Percentiles rank a stretch among this genome's conserved stretches.
phyloP scores from a whole-genome alignment of 2,797 vertebrate species.

The Benthosema pterotum region DNA sequence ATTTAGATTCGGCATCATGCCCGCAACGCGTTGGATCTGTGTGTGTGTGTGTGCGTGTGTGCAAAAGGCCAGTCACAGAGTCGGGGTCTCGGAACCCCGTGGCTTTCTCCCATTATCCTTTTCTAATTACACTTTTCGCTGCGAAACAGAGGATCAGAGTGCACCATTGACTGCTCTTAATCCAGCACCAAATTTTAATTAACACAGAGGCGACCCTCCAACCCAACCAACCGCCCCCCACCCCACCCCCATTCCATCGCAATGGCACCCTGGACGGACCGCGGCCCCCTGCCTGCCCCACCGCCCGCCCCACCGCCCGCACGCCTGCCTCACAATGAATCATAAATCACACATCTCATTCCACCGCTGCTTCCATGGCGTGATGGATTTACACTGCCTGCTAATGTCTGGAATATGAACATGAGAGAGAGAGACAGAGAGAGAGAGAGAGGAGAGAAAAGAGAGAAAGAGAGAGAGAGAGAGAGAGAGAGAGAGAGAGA shows the following conservation, averaged over 20 bases:
- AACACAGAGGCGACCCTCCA: constrained; percentile 77
- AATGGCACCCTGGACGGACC: too few relatives aligned
- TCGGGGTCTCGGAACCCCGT: not conserved
- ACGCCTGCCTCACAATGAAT: constrained; percentile 74
- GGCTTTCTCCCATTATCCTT: constrained; percentile 67
- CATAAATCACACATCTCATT: constrained; percentile 79
- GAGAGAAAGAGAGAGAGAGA: not conserved
- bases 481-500: not conserved
- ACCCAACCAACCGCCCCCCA: too few relatives aligned
- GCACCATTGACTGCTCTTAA: constrained; percentile 80
- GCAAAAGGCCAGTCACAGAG: constrained; percentile 14
- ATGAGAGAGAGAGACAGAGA: constrained; percentile 18
- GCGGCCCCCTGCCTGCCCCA: too few relatives aligned
- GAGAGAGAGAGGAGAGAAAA: constrained; percentile 9
- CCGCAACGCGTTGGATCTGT: too few relatives aligned
- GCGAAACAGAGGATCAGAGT: constrained; percentile 76
- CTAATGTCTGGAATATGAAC: constrained; percentile 60
- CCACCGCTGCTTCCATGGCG: constrained; percentile 33
- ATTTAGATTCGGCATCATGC: too few relatives aligned
- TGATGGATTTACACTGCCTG: constrained; percentile 75
- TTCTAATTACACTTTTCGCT: constrained; percentile 79
- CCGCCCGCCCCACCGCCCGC: too few relatives aligned
- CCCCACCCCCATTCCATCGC: too few relatives aligned
- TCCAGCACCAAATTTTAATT: constrained; percentile 80
- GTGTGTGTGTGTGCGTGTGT: too few relatives aligned